These are phyloP conservation scores for Amphiprion ocellaris DNA, from an alignment of 2,113 vertebrate genomes.

Conservation along the genomic window DNA sequence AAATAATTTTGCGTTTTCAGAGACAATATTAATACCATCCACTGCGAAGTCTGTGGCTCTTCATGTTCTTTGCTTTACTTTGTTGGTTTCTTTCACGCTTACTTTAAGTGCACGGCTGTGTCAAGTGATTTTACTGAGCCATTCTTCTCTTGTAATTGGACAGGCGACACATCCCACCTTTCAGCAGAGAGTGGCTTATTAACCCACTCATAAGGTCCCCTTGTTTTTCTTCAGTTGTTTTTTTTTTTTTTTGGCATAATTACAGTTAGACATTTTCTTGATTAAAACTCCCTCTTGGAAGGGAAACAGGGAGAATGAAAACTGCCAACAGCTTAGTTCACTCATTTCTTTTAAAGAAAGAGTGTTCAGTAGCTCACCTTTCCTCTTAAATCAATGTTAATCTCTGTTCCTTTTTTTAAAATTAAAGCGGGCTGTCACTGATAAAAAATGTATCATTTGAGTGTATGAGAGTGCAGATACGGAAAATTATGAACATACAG, in stretches of 20 bases:
- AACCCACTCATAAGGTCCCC: constrained; percentile 53
- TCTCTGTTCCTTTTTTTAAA: constrained; percentile 20
- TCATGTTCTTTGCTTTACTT: constrained; percentile 7
- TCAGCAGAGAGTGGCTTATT: constrained; percentile 55
- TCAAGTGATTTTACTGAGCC: constrained; percentile 44
- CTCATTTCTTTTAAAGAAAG: neutral
- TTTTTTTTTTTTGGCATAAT: constrained; percentile 45
- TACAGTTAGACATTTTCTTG: constrained; percentile 58
- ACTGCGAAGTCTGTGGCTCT: constrained; percentile 1
- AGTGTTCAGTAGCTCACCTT: constrained; percentile 18
- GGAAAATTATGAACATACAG: constrained; percentile 14
- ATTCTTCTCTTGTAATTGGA: constrained; percentile 58
- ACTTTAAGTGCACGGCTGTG: constrained; percentile 33
- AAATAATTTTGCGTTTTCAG: neutral
- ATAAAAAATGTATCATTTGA: constrained; percentile 8
- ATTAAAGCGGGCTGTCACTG: constrained; percentile 13
- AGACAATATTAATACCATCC: neutral
- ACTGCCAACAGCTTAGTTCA: constrained; percentile 34
- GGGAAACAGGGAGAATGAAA: constrained; percentile 16
- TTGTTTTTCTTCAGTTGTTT: constrained; percentile 33
- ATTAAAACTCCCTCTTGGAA: constrained; percentile 50
- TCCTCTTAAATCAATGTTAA: constrained; percentile 44
- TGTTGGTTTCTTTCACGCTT: constrained; percentile 14
- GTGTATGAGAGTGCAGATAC: constrained; percentile 15
- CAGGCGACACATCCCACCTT: constrained; percentile 49